Conservation (phyloP, 2,888 invertebrate genomes). For the Harmothoe impar region DNA sequence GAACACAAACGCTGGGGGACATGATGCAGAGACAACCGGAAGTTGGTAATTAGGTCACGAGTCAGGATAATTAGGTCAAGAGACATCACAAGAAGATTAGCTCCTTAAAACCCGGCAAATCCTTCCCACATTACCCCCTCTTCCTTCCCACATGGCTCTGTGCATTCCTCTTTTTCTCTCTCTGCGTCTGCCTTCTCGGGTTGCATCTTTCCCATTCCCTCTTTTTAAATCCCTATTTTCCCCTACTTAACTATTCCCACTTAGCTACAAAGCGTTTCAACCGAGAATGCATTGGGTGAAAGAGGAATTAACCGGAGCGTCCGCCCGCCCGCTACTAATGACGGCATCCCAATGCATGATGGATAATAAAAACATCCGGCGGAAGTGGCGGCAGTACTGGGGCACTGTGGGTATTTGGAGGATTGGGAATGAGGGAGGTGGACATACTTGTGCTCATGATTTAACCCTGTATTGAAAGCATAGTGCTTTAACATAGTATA, state of each 20-base stretch:
- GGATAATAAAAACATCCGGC: too few relatives aligned
- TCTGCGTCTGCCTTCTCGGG: not conserved
- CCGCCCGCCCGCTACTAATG: not conserved
- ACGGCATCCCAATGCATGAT: too few relatives aligned
- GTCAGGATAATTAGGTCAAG: conserved; percentile 49
- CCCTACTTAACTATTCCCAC: not conserved
- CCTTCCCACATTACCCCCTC: not conserved
- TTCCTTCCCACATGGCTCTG: not conserved
- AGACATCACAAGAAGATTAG: conserved; percentile 47
- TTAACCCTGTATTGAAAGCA: too few relatives aligned
- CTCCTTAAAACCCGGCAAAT: not conserved
- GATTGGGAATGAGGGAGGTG: too few relatives aligned
- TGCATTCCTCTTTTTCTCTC: too few relatives aligned
- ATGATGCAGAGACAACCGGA: not conserved
- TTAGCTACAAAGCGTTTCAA: not conserved
- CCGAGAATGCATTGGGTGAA: not conserved
- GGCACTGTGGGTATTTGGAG: not conserved
- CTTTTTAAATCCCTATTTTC: not conserved
- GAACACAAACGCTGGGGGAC: not conserved
- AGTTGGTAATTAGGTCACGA: conserved; percentile 55
- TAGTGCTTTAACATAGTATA: too few relatives aligned
- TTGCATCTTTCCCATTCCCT: not conserved
- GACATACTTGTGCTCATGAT: conserved; percentile 3
- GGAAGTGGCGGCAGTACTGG: not conserved
- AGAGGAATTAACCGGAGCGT: not conserved